Evolutionary conservation across 2,797 vertebrate genomes (phyloP).

Genomic region (Poecilia gillii): DNA sequence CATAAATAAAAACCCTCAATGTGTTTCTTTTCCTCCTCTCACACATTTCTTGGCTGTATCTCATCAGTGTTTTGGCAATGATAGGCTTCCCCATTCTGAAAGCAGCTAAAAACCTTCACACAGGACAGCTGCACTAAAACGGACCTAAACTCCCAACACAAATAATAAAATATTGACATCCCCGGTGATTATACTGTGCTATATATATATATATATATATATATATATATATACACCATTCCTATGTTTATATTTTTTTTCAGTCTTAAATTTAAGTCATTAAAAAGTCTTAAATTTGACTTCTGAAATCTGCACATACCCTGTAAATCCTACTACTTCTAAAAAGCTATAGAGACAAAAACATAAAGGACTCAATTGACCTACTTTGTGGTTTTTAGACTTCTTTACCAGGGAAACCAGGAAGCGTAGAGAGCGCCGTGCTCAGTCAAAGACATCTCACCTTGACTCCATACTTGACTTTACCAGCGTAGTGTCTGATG

Average conservation of each 20-base stretch:
- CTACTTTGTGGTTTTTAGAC: background rate
- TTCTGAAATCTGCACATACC: too few species aligned
- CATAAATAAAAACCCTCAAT: background rate
- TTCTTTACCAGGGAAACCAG: background rate
- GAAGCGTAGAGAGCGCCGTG: background rate
- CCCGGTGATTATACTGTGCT: background rate
- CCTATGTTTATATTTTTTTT: too few species aligned
- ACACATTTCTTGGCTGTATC: background rate
- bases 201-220: background rate
- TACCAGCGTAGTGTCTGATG: conserved; percentile 96
- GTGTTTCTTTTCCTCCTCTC: background rate
- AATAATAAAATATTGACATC: background rate
- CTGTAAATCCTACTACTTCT: background rate
- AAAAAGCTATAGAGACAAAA: background rate
- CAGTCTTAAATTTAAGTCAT: too few species aligned
- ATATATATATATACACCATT: background rate
- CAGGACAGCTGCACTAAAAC: background rate
- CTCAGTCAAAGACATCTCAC: conserved; percentile 74
- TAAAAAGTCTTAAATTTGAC: too few species aligned
- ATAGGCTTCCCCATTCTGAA: background rate
- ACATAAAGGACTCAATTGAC: background rate
- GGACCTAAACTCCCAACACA: background rate
- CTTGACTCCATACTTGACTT: conserved; percentile 99
- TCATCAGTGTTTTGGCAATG: background rate
- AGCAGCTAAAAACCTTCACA: background rate